Evolutionary conservation across 2,888 invertebrate species (phyloP), one percentile per base, ranked within the genome.

Genomic region (Drosophila neonasuta): DNA sequence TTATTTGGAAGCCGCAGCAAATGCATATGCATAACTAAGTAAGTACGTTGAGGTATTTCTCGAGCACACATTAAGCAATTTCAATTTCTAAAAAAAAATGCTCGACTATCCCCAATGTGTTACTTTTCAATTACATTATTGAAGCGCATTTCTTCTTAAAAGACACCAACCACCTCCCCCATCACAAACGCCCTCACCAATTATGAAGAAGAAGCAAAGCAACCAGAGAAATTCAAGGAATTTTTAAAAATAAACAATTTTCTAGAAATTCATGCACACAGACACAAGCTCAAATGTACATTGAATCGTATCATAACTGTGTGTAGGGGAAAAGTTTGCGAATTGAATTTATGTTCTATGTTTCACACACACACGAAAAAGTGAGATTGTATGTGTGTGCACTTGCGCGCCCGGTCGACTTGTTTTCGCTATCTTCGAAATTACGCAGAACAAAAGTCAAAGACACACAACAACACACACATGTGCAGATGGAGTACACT

Each of bases 181-280:
- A 32, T 11, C 32, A n/a, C 30, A 29, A 50, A 55, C 60, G 44
- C 49, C 45, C 44, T 24, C 32, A 15, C 41, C 45, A 34, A 46
- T 29, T 29, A 13, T 13, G 24, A 15, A 39, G 17, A 39, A 54
- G 54, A 59, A 67, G 29, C 36, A 34, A 29, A 56, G 20, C 54
- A 46, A 17, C 30, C 39, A 56, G 34, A 39, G 45, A 42, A 69
- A 73, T 73, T 73, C 72, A 69, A 30, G 15, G 72, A 74, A 73
- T 58, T 87, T 73, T 77, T 77, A 87, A 84, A 79, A 78, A 81
- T 78, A 73, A 73, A 73, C 60, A 72, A 62, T 72, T 73, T 77
- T 73, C 57, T 1, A 73, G 78, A 74, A 77, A 68, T 62, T 42
- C 32, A 11, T 54, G 3, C 44, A 34, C 34, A 55, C 20, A 41